These are phyloP conservation scores for Oligia latruncula DNA, from an alignment of 2,888 invertebrate genomes.

Conservation along the genomic window DNA sequence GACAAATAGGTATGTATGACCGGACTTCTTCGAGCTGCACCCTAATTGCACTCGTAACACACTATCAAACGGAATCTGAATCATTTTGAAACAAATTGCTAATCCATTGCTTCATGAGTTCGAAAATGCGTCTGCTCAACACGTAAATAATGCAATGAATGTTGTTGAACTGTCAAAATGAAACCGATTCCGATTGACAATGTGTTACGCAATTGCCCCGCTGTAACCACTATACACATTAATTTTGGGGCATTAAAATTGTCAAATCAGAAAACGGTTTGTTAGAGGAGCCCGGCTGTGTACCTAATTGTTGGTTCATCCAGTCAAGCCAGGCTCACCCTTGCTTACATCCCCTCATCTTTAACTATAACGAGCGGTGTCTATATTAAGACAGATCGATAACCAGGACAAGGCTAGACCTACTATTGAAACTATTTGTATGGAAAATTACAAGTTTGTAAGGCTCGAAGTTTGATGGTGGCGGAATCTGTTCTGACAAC, in stretches of 20 bases:
- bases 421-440: constrained; percentile 39
- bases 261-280: background rate
- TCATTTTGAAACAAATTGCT: too few relatives aligned
- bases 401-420: constrained; percentile 38
- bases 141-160: too few relatives aligned
- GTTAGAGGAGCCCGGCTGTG: background rate
- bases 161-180: too few relatives aligned
- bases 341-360: constrained; percentile 21
- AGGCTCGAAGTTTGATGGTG: constrained; percentile 1
- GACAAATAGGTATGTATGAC: background rate
- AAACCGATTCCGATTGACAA: too few relatives aligned
- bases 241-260: background rate
- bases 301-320: background rate
- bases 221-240: background rate
- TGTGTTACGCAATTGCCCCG: too few relatives aligned
- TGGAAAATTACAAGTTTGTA: constrained; percentile 19
- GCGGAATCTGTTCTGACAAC: constrained; percentile 10
- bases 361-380: constrained; percentile 8
- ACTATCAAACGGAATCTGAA: too few relatives aligned
- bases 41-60: too few relatives aligned
- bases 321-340: constrained; percentile 8
- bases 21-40: background rate
- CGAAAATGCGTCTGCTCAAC: too few relatives aligned
- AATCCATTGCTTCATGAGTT: too few relatives aligned
- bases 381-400: constrained; percentile 51